Conservation (phyloP, 2,113 vertebrate genomes). For the Gobiocypris rarus region DNA sequence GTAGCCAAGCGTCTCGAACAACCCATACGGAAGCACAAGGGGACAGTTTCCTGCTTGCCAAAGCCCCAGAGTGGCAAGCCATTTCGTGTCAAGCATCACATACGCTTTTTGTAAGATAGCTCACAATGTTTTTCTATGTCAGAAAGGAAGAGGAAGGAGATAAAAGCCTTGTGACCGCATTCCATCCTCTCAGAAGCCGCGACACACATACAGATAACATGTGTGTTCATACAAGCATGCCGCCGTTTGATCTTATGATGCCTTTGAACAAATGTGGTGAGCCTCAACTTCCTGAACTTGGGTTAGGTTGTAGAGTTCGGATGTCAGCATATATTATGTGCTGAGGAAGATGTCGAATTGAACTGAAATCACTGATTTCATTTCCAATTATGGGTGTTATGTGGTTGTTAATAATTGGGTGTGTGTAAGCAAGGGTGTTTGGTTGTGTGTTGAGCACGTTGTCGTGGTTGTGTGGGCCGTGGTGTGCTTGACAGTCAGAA, state of each 20-base stretch:
- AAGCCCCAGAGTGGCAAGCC: background rate
- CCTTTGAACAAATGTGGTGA: slow-evolving; percentile 18
- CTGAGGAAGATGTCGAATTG: background rate
- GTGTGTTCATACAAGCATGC: background rate
- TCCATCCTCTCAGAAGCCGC: background rate
- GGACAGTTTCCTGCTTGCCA: background rate
- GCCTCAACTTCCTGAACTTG: slow-evolving; percentile 9
- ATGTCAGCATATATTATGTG: background rate
- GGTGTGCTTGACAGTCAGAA: slow-evolving; percentile 19
- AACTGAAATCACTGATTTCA: slow-evolving; percentile 31
- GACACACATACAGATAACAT: slow-evolving; percentile 4
- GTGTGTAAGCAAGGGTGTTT: slow-evolving; percentile 13
- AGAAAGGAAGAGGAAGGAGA: slow-evolving; percentile 37
- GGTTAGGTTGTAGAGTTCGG: slow-evolving; percentile 3
- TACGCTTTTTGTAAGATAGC: background rate
- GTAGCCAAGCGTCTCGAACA: background rate
- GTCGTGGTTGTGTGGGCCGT: slow-evolving; percentile 11
- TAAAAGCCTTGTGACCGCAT: slow-evolving; percentile 37
- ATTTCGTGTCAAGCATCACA: background rate
- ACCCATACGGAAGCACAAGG: background rate
- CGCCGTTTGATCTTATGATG: slow-evolving; percentile 21
- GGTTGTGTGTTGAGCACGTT: slow-evolving; percentile 11
- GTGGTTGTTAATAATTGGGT: slow-evolving; percentile 22
- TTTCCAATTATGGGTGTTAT: background rate
- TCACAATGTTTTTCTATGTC: background rate